Conservation (phyloP, 2,113 vertebrate species). For the Podarcis muralis region DNA sequence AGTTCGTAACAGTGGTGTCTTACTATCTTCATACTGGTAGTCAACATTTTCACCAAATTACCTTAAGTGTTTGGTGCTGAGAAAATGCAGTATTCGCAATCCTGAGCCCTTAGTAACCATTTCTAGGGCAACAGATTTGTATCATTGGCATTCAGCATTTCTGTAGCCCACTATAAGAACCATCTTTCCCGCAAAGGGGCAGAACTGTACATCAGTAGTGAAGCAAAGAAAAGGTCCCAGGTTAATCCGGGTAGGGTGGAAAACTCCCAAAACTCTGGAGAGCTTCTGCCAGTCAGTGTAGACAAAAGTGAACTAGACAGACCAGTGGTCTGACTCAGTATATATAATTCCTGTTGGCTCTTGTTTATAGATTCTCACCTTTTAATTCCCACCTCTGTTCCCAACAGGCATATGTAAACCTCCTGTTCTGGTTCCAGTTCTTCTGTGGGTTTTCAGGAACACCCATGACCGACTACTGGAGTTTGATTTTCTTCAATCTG, state of each 20-base stretch:
- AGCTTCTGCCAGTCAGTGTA: too few species aligned
- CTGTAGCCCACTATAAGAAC: background rate
- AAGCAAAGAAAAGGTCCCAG: too few species aligned
- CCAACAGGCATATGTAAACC: constrained; percentile 79
- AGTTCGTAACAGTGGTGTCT: too few species aligned
- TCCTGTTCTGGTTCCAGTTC: constrained; percentile 87
- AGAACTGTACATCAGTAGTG: too few species aligned
- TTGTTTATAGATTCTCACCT: background rate
- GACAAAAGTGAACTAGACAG: too few species aligned
- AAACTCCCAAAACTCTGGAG: too few species aligned
- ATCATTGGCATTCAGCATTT: background rate
- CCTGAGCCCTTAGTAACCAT: background rate
- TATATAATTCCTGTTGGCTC: background rate
- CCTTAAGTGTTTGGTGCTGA: background rate
- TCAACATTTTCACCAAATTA: background rate
- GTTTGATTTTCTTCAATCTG: constrained; percentile 85
- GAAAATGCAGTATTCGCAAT: background rate
- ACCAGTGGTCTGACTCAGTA: too few species aligned
- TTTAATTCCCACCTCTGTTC: constrained; percentile 40
- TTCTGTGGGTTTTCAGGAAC: constrained; percentile 86
- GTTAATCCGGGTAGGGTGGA: too few species aligned
- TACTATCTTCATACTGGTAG: too few species aligned
- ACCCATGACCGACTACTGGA: constrained; percentile 84
- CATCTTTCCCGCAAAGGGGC: background rate
- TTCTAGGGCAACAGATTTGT: background rate